Percentiles rank a stretch among this genome's conserved stretches.
These are phyloP conservation scores for Rhabdornis inornatus DNA, from an alignment of 2,113 vertebrate species.

Conservation along the genomic window DNA sequence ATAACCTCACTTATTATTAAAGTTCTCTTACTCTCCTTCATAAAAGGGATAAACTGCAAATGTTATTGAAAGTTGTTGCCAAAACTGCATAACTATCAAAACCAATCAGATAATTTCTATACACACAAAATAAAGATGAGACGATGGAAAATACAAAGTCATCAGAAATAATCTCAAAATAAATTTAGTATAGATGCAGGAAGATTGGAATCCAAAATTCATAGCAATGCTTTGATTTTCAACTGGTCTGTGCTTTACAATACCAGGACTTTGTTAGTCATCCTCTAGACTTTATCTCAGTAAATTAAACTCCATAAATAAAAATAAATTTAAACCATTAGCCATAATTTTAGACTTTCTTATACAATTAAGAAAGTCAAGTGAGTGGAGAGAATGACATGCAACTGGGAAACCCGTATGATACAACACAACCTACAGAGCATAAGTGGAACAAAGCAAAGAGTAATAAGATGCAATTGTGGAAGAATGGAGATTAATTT, in stretches of 20 bases:
- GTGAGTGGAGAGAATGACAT: background rate
- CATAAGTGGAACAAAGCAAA: background rate
- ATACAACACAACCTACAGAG: background rate
- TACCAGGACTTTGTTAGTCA: background rate
- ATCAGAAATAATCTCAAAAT: background rate
- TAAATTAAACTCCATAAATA: background rate
- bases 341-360: background rate
- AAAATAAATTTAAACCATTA: background rate
- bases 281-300: background rate
- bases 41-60: background rate
- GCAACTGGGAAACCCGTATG: background rate
- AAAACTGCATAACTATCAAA: background rate
- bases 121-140: background rate
- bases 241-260: accelerated
- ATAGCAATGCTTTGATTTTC: background rate
- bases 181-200: background rate
- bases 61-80: background rate
- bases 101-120: background rate
- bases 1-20: background rate
- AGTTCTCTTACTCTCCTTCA: background rate
- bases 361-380: background rate
- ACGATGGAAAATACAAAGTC: background rate
- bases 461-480: background rate
- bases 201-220: background rate
- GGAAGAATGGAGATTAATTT: background rate